These are phyloP conservation scores for Psephotus haematonotus DNA, from an alignment of 2,113 vertebrate species.

Conservation along the genomic window DNA sequence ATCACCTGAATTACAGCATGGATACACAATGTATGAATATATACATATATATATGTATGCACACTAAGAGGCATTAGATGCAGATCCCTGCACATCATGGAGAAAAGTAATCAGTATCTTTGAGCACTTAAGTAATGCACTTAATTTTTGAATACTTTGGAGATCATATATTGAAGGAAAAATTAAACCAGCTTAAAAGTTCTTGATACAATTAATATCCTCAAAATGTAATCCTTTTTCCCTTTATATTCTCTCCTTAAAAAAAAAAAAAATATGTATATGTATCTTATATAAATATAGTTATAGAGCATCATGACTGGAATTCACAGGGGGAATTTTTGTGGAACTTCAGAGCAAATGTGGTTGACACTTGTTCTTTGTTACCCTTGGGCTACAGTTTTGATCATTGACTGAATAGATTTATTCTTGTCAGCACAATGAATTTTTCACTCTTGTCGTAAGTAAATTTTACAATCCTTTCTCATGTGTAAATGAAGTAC, in stretches of 20 bases:
- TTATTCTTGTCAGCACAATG: constrained; percentile 65
- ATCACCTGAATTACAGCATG: rapidly evolving
- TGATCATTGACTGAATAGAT: constrained; percentile 66
- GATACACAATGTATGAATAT: rapidly evolving
- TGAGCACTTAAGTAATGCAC: neutral
- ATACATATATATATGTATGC: rapidly evolving
- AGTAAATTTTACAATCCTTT: constrained; percentile 40
- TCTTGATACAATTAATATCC: neutral
- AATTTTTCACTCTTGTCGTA: constrained; percentile 52
- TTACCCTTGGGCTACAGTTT: constrained; percentile 74
- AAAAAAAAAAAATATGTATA: neutral
- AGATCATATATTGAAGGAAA: neutral
- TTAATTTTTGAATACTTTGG: neutral
- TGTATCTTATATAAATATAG: constrained; percentile 39
- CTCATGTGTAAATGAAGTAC: constrained; percentile 25
- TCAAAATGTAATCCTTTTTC: neutral
- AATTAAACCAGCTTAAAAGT: neutral
- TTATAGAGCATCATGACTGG: constrained; percentile 53
- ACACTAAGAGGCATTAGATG: neutral
- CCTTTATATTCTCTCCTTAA: neutral
- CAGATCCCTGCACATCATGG: neutral
- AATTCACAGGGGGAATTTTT: constrained; percentile 59
- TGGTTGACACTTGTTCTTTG: constrained; percentile 73
- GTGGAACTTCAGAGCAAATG: constrained; percentile 66
- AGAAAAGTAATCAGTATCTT: neutral